Conservation (phyloP, 2,888 invertebrate genomes). For the Mythimna pallens region DNA sequence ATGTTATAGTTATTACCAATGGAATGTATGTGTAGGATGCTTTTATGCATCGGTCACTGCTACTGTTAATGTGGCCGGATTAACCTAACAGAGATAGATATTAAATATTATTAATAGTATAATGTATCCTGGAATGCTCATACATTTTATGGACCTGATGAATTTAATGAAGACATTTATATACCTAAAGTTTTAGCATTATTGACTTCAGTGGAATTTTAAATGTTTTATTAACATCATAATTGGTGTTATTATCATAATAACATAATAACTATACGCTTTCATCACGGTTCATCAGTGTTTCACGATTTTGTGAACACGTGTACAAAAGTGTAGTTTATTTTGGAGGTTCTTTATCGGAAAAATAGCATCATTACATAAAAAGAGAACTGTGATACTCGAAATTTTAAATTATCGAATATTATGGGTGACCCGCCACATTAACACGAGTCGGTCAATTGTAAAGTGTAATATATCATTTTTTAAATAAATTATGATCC, state of each 20-base stretch:
- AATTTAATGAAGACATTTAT: constrained; percentile 65
- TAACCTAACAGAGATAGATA: constrained; percentile 57
- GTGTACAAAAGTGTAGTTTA: constrained; percentile 57
- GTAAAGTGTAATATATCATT: constrained; percentile 89
- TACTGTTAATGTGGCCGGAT: constrained; percentile 78
- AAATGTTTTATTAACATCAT: constrained; percentile 54
- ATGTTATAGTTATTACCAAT: constrained; percentile 82
- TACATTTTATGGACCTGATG: constrained; percentile 55
- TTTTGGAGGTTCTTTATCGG: constrained; percentile 64
- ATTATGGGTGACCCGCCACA: constrained; percentile 73
- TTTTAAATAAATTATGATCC: constrained; percentile 89
- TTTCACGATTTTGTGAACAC: constrained; percentile 60
- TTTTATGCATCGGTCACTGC: constrained; percentile 78
- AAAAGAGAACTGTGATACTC: constrained; percentile 67
- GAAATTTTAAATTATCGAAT: constrained; percentile 64
- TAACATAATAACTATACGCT: constrained; percentile 38
- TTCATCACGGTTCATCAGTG: constrained; percentile 34
- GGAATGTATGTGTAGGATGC: constrained; percentile 81
- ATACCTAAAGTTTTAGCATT: constrained; percentile 49
- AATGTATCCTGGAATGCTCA: constrained; percentile 62
- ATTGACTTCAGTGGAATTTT: constrained; percentile 59
- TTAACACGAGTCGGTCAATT: constrained; percentile 85
- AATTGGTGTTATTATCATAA: constrained; percentile 38
- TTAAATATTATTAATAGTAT: constrained; percentile 65
- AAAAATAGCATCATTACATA: constrained; percentile 61